A percentile compares a stretch with the other conserved stretches of the same genome.
Evolutionary conservation across 2,888 invertebrate genomes (phyloP).

Genomic region (Endomychus coccineus): DNA sequence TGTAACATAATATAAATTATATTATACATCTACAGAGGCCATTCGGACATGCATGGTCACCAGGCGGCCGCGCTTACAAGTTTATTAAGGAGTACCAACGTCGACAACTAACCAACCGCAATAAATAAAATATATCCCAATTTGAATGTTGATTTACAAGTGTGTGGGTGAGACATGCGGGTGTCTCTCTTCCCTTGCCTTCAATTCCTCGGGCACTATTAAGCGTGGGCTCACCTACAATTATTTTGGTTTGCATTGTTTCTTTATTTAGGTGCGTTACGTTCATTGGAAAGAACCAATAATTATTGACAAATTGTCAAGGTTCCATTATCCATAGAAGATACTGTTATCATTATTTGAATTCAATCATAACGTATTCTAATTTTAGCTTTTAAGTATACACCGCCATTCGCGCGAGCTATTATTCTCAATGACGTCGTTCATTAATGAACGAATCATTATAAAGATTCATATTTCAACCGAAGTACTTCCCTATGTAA

Average conservation of each 20-base stretch:
- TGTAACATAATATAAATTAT: constrained; percentile 24
- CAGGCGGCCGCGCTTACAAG: constrained; percentile 11
- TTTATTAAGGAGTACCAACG: constrained; percentile 22
- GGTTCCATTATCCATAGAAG: too few species aligned
- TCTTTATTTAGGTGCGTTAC: constrained; percentile 12
- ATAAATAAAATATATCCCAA: constrained; percentile 13
- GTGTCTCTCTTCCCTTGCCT: constrained; percentile 19
- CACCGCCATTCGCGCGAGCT: too few species aligned
- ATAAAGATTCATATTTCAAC: too few species aligned
- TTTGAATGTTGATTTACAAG: constrained; percentile 27
- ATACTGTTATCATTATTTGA: too few species aligned
- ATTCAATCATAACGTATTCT: too few species aligned
- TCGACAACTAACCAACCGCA: constrained; percentile 18
- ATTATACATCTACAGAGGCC: constrained; percentile 25
- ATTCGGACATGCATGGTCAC: constrained; percentile 11
- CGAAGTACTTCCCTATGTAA: too few species aligned
- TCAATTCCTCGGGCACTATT: constrained; percentile 2
- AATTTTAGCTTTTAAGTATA: too few species aligned
- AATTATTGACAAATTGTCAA: too few species aligned
- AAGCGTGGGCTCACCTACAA: constrained; percentile 21
- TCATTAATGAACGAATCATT: too few species aligned
- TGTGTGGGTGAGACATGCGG: constrained; percentile 24
- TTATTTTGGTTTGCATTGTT: constrained; percentile 20
- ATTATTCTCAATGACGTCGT: too few species aligned
- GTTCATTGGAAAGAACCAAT: too few species aligned